Conservation (phyloP, 2,797 vertebrate species). For the Xenops minutus region DNA sequence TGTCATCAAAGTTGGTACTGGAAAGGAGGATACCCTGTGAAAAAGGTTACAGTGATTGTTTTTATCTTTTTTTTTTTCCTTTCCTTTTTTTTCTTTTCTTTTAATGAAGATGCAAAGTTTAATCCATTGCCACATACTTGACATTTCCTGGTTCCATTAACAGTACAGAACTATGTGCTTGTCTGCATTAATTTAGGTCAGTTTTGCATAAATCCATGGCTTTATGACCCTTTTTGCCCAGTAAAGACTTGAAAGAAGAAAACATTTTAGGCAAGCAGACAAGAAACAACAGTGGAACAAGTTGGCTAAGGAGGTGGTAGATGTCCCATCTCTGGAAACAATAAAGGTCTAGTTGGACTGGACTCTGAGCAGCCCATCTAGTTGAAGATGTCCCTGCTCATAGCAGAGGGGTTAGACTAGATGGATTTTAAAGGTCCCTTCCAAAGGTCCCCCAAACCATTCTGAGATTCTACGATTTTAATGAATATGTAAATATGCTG, state of each 20-base stretch:
- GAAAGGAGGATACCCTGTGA: background rate
- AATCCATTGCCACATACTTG: background rate
- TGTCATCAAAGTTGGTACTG: background rate
- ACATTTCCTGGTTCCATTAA: background rate
- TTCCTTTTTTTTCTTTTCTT: background rate
- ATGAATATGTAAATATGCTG: background rate
- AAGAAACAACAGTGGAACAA: background rate
- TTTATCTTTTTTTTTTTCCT: background rate
- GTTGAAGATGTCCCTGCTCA: background rate
- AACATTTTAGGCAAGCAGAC: background rate
- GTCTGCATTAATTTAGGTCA: background rate
- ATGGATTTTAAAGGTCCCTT: background rate
- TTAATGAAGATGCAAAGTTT: background rate
- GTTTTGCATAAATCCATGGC: background rate
- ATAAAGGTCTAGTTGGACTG: background rate
- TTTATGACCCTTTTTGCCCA: background rate
- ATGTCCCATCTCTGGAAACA: background rate
- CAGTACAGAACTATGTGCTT: background rate
- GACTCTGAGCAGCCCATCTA: background rate
- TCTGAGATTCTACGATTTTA: background rate
- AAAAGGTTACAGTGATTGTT: background rate
- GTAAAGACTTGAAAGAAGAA: background rate
- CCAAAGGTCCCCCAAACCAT: background rate
- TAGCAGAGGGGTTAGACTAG: fast-evolving
- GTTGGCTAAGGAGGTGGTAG: background rate